phyloP scores from a whole-genome alignment of 2,113 vertebrate species.

The Passer domesticus region DNA sequence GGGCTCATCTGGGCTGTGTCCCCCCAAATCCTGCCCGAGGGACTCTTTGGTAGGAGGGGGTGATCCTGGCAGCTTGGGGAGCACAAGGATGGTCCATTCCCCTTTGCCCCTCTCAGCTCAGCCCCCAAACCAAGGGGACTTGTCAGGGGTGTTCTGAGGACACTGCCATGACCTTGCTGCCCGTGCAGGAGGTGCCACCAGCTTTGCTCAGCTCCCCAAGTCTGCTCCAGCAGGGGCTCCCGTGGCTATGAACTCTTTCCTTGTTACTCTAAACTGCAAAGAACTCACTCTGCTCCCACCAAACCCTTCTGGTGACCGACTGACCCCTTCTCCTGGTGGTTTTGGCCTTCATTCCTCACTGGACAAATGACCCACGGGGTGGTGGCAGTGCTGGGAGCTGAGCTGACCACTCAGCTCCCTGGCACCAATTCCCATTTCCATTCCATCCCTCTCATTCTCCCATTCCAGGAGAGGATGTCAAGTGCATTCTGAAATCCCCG shows the following conservation, averaged over 20 bases:
- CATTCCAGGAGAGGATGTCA: background rate
- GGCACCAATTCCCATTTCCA: background rate
- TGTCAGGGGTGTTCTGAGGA: background rate
- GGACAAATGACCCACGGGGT: background rate
- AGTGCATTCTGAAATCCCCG: background rate
- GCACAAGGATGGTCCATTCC: background rate
- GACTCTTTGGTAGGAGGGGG: background rate
- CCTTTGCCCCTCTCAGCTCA: background rate
- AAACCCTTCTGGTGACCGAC: rapidly evolving
- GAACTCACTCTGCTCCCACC: background rate
- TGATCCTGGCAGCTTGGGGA: background rate
- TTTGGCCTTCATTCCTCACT: background rate
- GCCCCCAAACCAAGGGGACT: background rate
- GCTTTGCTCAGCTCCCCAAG: background rate
- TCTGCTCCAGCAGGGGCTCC: background rate
- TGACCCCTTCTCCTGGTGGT: background rate
- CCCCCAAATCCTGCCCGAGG: too few relatives aligned
- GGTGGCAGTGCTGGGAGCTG: background rate
- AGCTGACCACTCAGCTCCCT: background rate
- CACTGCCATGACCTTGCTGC: background rate
- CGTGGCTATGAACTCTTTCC: background rate
- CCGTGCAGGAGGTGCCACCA: background rate
- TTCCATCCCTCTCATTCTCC: background rate
- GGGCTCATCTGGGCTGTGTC: background rate
- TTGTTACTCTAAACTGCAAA: background rate